Evolutionary conservation across 2,113 vertebrate species (phyloP), one percentile per base, ranked within the genome.

Genomic region (Anoplopoma fimbria): DNA sequence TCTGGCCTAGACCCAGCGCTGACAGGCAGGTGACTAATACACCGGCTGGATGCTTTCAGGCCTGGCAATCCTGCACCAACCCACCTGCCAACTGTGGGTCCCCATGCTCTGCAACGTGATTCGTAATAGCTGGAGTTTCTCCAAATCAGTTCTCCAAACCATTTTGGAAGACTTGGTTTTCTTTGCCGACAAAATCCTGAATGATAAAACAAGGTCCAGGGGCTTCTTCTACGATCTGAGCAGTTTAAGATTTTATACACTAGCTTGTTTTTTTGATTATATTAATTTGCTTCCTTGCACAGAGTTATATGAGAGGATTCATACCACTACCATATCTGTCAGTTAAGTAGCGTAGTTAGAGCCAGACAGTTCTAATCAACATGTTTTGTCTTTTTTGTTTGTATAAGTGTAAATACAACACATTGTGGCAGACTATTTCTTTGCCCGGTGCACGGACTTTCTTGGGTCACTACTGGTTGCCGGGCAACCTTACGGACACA

Each of bases 11-110:
- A 60, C 77, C 77, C 89, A 88, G 83, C 4, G 47, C 80, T 91
- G 88, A 91, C 85, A 86, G 87, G 82, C 89, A 89, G 88, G 88
- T 92, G 90, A 93, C 89, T 91, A 91, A 92, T 83, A 82, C 85
- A 83, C 84, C 77, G 75, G 81, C 83, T 91, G 89, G 81, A 85
- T 47, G 21, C 68, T 82, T 82, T 87, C 25, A 74, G 75, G 53
- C 78, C 77, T 91, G 91, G 90, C 86, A 92, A 40, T n/a, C 45
- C 68, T n/a, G 21, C 79, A 74, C 31, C 72, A 69, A 65, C 67
- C 86, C 83, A 87, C 90, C 83, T 88, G 89, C 88, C 82, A 87
- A 87, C 70, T 69, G 85, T 90, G 87, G 88, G 78, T 62, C 83
- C 77, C 61, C 69, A 64, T 65, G 84, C 69, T 87, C 69, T 77